phyloP scores from a whole-genome alignment of 2,888 invertebrate species.

The Nineta flava region DNA sequence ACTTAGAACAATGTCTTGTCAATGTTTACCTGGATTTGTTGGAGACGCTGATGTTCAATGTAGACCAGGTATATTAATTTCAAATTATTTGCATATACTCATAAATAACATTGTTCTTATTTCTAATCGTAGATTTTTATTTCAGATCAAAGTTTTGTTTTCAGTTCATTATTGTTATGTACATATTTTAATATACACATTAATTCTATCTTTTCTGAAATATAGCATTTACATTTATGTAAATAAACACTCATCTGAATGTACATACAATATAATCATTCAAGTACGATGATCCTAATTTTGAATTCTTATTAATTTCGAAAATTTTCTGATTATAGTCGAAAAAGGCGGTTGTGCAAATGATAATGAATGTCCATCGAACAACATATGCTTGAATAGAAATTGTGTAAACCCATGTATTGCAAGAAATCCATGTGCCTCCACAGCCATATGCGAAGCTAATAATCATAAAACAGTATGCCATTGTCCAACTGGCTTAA shows the following conservation, averaged over 20 bases:
- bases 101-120: neutral
- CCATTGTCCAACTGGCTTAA: constrained; percentile 52
- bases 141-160: neutral
- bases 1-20: constrained; percentile 73
- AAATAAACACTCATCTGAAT: neutral
- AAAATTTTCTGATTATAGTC: constrained; percentile 16
- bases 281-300: no score
- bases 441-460: constrained; percentile 62
- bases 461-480: constrained; percentile 62
- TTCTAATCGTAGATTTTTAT: neutral
- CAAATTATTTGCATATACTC: neutral
- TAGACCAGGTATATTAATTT: constrained; percentile 45
- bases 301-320: no score
- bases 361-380: constrained; percentile 54
- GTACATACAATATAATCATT: no score
- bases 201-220: neutral
- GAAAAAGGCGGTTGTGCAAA: constrained; percentile 46
- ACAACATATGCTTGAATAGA: constrained; percentile 54
- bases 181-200: neutral
- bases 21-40: constrained; percentile 64
- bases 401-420: constrained; percentile 65
- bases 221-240: neutral
- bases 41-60: constrained; percentile 81
- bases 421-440: constrained; percentile 53
- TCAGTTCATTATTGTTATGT: neutral